Base-by-base conservation (phyloP, 2,888 invertebrate genomes). In the Cloeon dipterum region DNA sequence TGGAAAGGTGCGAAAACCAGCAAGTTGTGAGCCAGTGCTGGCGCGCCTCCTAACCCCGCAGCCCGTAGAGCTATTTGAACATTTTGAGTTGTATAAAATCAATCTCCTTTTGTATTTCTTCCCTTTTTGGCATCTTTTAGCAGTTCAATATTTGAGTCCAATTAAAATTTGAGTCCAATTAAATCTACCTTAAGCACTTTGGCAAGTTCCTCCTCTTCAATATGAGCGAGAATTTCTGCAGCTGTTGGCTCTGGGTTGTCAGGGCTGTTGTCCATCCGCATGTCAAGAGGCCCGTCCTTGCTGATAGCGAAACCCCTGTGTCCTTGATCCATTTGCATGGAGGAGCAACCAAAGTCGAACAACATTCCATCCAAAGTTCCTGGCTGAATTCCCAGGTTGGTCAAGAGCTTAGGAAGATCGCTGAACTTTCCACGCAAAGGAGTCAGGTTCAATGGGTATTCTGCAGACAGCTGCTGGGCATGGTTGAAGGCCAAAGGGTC, bases 291-390 rank as follows among this genome's bases (percentile, higher is more conserved):
- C 0, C 88, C 91, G 60, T 91, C 70, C 52, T 71, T 70, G 34
- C 70, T 75, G 1, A 91, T 50, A 5, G 86, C 74, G 58, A 94
- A 94, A 0, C 94, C 94, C 48, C 94, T 65, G 14, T 66, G 63
- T 1, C 73, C 66, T 43, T 63, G 63, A 52, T 91, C 83, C 52
- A 89, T 74, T 56, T 94, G 94, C 86, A 93, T 89, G 1, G 91
- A 89, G 1, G 93, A 93, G 49, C 82, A 83, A 5, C 94, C 94
- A 55, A 83, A 78, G 58, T 94, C 93, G 58, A 91, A 85, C 17
- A 94, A 53, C 38, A 91, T 70, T 1, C 79, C 85, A 62, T 93
- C 89, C 21, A 94, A 61, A 36, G 72, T 69, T 39, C 68, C 68
- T 40, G 65, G 66, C 19, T 52, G 50, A n/a, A 82, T 57, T 20